Percentiles rank a stretch among this genome's conserved stretches.
Conservation (phyloP, 2,113 vertebrate species). For the Cyanistes caeruleus region DNA sequence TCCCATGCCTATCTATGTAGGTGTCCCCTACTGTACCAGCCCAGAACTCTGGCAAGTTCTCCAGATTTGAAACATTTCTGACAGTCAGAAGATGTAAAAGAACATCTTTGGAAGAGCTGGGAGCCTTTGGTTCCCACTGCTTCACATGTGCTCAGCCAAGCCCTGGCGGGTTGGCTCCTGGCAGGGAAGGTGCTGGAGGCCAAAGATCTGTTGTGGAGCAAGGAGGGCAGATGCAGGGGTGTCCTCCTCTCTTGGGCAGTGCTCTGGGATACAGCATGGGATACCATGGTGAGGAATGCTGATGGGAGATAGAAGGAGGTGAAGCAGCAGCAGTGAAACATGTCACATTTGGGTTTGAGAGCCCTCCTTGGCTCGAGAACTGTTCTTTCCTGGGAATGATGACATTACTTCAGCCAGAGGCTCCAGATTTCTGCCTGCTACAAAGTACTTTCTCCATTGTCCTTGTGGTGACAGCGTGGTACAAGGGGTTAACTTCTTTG, state of each 20-base stretch:
- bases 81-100: background rate
- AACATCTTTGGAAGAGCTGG: background rate
- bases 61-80: background rate
- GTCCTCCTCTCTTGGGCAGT: background rate
- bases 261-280: background rate
- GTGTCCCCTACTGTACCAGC: background rate
- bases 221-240: rapidly evolving
- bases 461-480: background rate
- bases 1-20: rapidly evolving
- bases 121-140: background rate
- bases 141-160: background rate
- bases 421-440: background rate
- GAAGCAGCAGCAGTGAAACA: background rate
- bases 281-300: background rate
- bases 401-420: background rate
- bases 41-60: background rate
- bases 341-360: background rate
- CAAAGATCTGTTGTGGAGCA: background rate
- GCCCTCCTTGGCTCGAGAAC: background rate
- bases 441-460: background rate
- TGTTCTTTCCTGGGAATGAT: background rate
- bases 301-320: background rate
- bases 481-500: background rate
- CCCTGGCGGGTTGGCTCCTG: background rate
- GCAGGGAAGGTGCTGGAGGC: background rate